phyloP scores from a whole-genome alignment of 2,113 vertebrate species.

The Emydocephalus ijimae region DNA sequence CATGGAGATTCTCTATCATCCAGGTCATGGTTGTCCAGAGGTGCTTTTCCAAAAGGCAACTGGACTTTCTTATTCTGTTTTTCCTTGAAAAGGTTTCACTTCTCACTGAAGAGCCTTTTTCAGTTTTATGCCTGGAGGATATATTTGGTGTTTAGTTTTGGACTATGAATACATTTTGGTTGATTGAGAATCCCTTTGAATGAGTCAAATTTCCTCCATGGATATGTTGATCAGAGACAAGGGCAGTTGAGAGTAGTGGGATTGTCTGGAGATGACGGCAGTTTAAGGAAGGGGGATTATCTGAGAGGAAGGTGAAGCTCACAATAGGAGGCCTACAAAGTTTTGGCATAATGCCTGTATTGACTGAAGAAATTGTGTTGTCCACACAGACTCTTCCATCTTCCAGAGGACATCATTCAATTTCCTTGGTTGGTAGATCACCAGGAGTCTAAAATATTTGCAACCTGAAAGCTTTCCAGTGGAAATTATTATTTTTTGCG shows the following conservation, averaged over 20 bases:
- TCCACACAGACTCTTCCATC: background rate
- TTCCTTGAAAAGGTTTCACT: no score
- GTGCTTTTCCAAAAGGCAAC: no score
- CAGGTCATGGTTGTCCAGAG: no score
- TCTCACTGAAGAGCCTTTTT: no score
- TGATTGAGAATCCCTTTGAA: background rate
- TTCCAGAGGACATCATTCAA: background rate
- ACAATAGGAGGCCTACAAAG: background rate
- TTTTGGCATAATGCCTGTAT: background rate
- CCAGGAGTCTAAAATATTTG: background rate
- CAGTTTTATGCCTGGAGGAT: background rate
- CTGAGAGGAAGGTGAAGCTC: background rate
- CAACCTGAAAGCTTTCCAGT: background rate
- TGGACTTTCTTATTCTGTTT: no score
- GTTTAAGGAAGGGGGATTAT: background rate
- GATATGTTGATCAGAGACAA: background rate
- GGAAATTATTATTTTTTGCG: background rate
- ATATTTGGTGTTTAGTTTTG: background rate
- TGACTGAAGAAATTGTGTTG: background rate
- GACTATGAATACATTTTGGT: background rate
- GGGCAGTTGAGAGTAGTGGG: background rate
- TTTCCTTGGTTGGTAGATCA: background rate
- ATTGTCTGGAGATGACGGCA: background rate
- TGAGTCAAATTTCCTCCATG: background rate
- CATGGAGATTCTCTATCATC: no score